Evolutionary conservation across 2,113 vertebrate genomes (phyloP).

Genomic region (Eubucco bourcierii): DNA sequence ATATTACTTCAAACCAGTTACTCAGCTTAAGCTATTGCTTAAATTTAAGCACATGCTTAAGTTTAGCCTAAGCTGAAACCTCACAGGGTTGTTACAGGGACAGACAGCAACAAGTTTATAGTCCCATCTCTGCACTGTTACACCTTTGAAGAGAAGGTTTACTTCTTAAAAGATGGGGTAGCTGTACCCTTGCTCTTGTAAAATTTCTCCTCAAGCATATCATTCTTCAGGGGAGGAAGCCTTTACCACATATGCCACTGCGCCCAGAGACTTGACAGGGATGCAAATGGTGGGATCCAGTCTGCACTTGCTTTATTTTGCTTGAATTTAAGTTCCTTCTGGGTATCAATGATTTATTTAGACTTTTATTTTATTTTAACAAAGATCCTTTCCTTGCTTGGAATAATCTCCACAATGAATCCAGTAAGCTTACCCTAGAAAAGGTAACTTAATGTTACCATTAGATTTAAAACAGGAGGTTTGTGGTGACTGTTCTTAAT

Average conservation of each 20-base stretch:
- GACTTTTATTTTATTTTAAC: not conserved
- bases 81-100: not conserved
- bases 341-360: not conserved
- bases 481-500: not conserved
- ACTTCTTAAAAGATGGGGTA: not conserved
- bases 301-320: not conserved
- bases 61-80: not conserved
- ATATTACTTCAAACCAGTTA: not conserved
- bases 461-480: not conserved
- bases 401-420: not conserved
- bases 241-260: not conserved
- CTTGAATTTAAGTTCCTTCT: not conserved
- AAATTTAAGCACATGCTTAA: not conserved
- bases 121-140: not conserved
- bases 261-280: not conserved
- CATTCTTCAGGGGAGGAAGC: not conserved
- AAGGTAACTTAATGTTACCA: not conserved
- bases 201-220: not conserved
- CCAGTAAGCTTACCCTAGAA: conserved; percentile 7
- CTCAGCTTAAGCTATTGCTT: not conserved
- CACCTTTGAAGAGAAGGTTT: not conserved
- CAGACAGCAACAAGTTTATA: not conserved
- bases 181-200: not conserved
- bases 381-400: not conserved
- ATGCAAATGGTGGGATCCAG: not conserved